These are phyloP conservation scores for Aleiodes alternator DNA, from an alignment of 2,888 invertebrate species.

Conservation along the genomic window DNA sequence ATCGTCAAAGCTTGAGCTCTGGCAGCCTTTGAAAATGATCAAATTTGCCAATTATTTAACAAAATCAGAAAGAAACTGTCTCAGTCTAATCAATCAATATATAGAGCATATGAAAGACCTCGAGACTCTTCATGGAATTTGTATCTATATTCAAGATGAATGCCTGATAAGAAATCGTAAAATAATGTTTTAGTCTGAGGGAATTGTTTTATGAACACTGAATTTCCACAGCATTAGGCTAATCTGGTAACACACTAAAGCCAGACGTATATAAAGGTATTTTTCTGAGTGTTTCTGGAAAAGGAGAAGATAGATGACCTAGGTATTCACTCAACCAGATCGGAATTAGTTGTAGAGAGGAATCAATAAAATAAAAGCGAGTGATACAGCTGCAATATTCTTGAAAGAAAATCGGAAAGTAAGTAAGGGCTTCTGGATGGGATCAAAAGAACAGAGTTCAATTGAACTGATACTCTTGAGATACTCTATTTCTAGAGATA, in stretches of 20 bases:
- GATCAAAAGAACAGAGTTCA: neutral
- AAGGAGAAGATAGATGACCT: conserved; percentile 21
- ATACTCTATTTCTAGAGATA: conserved; percentile 22
- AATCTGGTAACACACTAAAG: neutral
- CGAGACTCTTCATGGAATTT: no score
- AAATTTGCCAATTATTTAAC: no score
- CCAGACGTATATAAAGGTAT: neutral
- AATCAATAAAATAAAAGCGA: conserved; percentile 24
- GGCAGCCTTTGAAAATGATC: no score
- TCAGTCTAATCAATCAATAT: no score
- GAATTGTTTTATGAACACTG: neutral
- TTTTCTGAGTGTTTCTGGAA: neutral
- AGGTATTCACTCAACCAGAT: conserved; percentile 28
- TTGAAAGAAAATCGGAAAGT: conserved; percentile 26
- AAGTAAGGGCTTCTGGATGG: neutral
- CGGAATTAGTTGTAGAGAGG: conserved; percentile 23
- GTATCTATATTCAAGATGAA: no score
- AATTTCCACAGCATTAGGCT: neutral
- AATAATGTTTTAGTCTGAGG: no score
- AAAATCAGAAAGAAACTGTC: no score
- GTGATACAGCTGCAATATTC: conserved; percentile 28
- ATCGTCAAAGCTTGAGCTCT: no score
- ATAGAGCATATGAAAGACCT: no score
- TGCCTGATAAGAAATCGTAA: no score
- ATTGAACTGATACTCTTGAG: neutral